These are phyloP conservation scores for Falco cherrug DNA, from an alignment of 2,797 vertebrate species.

Conservation along the genomic window DNA sequence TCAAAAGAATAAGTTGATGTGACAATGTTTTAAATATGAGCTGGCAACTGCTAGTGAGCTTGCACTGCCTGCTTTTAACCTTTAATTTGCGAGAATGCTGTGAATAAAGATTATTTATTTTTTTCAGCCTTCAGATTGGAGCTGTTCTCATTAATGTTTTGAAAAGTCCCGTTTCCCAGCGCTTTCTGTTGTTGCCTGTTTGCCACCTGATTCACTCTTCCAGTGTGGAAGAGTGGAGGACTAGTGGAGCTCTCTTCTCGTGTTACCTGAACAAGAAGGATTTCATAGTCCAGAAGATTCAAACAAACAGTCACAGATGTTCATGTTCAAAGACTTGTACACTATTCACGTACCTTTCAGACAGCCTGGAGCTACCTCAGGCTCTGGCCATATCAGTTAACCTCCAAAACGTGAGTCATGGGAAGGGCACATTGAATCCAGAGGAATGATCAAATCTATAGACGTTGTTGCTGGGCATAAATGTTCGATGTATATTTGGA, in stretches of 20 bases:
- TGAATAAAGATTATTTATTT: slow-evolving; percentile 54
- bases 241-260: rapidly evolving
- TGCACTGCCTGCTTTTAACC: slow-evolving; percentile 40
- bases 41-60: slow-evolving; percentile 47
- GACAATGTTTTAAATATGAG: slow-evolving; percentile 60
- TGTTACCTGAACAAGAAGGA: background rate
- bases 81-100: slow-evolving; percentile 60
- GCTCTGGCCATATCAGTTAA: background rate
- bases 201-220: background rate
- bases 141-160: background rate
- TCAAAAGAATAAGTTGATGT: slow-evolving; percentile 55
- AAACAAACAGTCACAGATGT: background rate
- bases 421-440: background rate
- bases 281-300: background rate
- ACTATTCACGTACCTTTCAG: background rate
- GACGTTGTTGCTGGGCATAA: background rate
- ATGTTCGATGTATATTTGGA: background rate
- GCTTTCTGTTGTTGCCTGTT: slow-evolving; percentile 6
- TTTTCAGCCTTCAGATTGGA: slow-evolving; percentile 44
- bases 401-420: background rate
- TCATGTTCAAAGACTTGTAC: background rate
- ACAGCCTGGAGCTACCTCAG: background rate
- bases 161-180: slow-evolving; percentile 15
- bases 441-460: background rate
- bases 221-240: background rate